Percentiles rank a stretch among this genome's conserved stretches.
Conservation (phyloP, 2,888 invertebrate species). For the Mamestra brassicae region DNA sequence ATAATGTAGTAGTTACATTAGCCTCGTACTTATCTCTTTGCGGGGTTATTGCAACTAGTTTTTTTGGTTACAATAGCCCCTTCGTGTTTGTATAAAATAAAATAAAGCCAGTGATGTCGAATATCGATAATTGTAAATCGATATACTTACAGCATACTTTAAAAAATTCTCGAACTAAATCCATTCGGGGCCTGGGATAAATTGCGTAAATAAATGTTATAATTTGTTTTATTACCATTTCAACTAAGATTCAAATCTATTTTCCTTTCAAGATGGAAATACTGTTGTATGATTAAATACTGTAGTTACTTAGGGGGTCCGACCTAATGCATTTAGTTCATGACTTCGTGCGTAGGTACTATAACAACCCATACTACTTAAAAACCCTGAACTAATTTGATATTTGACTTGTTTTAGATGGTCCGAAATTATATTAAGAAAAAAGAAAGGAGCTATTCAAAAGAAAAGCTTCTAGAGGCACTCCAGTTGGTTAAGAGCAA, state of each 20-base stretch:
- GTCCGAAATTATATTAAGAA: neutral
- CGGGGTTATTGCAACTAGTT: neutral
- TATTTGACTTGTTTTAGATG: constrained; percentile 1
- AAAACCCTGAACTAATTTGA: neutral
- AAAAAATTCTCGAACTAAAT: neutral
- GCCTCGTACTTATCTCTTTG: neutral
- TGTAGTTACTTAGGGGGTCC: too few species aligned
- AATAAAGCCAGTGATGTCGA: neutral
- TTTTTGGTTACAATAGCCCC: neutral
- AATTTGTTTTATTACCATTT: neutral
- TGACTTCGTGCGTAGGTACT: neutral
- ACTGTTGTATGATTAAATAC: too few species aligned
- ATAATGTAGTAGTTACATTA: neutral
- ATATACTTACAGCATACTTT: neutral
- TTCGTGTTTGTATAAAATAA: neutral
- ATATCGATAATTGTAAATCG: neutral
- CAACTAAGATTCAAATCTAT: neutral
- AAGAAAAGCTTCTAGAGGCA: neutral
- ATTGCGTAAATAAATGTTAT: neutral
- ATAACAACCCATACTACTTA: neutral
- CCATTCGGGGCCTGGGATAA: constrained; percentile 1
- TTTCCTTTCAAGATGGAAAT: neutral
- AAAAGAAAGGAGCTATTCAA: neutral
- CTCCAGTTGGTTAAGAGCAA: neutral
- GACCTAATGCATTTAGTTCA: neutral